These are phyloP conservation scores for Episyrphus balteatus DNA, from an alignment of 1,140 invertebrate genomes.

Conservation along the genomic window DNA sequence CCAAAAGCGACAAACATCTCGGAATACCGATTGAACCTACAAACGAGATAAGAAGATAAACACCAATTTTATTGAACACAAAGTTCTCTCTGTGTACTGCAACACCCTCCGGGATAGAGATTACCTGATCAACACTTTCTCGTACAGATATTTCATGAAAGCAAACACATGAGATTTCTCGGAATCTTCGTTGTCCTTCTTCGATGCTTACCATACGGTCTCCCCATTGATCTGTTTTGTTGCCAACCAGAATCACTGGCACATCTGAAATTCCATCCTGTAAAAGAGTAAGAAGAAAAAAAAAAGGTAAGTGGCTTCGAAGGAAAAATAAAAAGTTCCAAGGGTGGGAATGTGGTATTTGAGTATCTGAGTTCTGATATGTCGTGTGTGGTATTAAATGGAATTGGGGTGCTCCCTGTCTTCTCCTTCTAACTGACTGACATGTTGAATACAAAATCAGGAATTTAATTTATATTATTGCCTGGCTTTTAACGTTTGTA, in stretches of 20 bases:
- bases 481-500: too few species aligned
- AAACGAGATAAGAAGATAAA: constrained; percentile 6
- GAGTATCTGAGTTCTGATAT: too few species aligned
- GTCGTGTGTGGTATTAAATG: too few species aligned
- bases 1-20: constrained; percentile 56
- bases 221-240: constrained; percentile 63
- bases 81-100: neutral
- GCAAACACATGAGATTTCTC: constrained; percentile 67
- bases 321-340: too few species aligned
- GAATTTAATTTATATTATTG: too few species aligned
- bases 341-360: too few species aligned
- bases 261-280: constrained; percentile 48
- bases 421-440: neutral
- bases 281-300: constrained; percentile 14
- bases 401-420: too few species aligned
- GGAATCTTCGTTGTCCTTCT: constrained; percentile 58
- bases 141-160: constrained; percentile 76
- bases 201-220: constrained; percentile 64
- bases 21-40: constrained; percentile 55
- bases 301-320: neutral
- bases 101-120: neutral
- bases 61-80: neutral
- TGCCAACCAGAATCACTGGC: constrained; percentile 68
- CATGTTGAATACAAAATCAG: neutral
- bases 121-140: constrained; percentile 65